Conservation (phyloP, 2,888 invertebrate genomes). For the Anticlea derivata region DNA sequence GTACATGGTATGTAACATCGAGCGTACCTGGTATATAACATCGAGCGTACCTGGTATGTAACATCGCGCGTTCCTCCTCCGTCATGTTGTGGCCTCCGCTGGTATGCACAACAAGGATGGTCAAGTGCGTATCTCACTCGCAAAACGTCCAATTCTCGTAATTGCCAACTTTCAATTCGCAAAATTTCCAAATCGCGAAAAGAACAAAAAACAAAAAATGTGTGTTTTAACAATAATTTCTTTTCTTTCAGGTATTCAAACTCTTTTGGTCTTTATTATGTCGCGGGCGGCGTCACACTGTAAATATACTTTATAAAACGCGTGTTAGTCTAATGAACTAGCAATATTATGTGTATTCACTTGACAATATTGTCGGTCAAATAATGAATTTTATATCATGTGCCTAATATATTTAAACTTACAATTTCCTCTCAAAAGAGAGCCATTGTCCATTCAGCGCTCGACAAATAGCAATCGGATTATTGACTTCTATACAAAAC, state of each 20-base stretch:
- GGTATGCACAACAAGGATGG: too few relatives aligned
- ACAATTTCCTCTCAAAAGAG: slow-evolving; percentile 1
- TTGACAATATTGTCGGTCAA: background rate
- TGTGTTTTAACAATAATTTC: background rate
- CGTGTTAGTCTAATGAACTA: slow-evolving; percentile 12
- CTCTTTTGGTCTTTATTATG: slow-evolving; percentile 4
- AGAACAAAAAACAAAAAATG: too few relatives aligned
- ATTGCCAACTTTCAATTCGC: too few relatives aligned
- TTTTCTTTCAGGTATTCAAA: slow-evolving; percentile 19
- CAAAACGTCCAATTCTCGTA: too few relatives aligned
- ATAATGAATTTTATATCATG: slow-evolving; percentile 18
- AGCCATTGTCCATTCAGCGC: background rate
- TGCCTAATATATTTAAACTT: slow-evolving; percentile 12
- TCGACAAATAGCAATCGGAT: background rate
- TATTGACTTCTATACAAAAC: too few relatives aligned
- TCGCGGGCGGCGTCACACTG: slow-evolving; percentile 20
- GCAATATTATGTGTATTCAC: slow-evolving; percentile 9
- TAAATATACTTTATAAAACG: slow-evolving; percentile 13
- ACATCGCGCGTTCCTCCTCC: too few relatives aligned
- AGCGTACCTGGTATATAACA: too few relatives aligned
- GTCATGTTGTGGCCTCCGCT: too few relatives aligned
- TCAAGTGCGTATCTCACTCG: too few relatives aligned
- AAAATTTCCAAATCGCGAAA: too few relatives aligned
- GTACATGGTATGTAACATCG: background rate
- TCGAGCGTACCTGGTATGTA: too few relatives aligned